Evolutionary conservation across 53 echinoderm and acorn worm species (phyloP).

Genomic region (Mesocentrotus franciscanus): DNA sequence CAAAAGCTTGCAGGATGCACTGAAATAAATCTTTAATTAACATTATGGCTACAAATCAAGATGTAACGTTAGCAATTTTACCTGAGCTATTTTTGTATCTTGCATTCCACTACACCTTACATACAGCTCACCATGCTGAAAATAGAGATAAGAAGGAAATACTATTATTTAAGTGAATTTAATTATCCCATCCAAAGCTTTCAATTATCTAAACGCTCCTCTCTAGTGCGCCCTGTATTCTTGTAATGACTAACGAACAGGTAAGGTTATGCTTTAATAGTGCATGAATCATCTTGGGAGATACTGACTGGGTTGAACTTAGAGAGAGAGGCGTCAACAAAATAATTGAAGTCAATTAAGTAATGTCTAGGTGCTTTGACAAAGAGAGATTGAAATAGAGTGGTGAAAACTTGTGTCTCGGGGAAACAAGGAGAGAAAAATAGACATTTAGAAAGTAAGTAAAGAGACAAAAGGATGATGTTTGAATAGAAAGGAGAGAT

Average conservation of each 20-base stretch:
- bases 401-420: neutral
- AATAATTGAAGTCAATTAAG: neutral
- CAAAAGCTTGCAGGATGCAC: neutral
- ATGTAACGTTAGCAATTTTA: neutral
- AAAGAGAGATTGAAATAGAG: neutral
- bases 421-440: neutral
- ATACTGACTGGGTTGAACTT: neutral
- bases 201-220: neutral
- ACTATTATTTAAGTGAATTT: neutral
- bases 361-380: neutral
- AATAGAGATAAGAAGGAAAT: slow-evolving; percentile 7
- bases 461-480: neutral
- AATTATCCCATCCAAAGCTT: slow-evolving; percentile 18
- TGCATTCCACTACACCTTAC: neutral
- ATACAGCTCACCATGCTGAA: neutral
- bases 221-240: neutral
- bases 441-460: neutral
- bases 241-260: slow-evolving; percentile 14
- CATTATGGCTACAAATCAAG: neutral
- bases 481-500: neutral
- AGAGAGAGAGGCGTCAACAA: neutral
- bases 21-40: neutral
- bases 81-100: neutral
- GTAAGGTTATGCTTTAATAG: neutral
- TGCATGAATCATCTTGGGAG: slow-evolving; percentile 1